phyloP scores from a whole-genome alignment of 2,113 vertebrate genomes.

The Ariopsis seemanni region DNA sequence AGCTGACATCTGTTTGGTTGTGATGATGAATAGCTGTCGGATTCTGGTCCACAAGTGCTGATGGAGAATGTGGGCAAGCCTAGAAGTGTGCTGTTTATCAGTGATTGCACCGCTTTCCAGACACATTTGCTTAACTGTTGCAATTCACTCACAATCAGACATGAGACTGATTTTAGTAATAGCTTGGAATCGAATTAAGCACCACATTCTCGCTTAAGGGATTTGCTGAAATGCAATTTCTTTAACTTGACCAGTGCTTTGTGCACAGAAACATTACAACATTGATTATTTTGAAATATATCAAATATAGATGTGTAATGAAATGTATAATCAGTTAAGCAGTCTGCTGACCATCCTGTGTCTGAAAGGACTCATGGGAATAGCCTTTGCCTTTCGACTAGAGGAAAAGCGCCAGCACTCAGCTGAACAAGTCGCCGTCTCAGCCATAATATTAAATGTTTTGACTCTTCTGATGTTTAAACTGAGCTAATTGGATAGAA shows the following conservation, averaged over 20 bases:
- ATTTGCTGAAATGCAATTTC: neutral
- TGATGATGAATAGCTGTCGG: constrained; percentile 15
- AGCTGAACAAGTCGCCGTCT: neutral
- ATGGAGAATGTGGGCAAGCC: neutral
- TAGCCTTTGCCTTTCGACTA: neutral
- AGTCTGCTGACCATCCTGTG: neutral
- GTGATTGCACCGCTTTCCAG: neutral
- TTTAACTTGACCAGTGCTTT: neutral
- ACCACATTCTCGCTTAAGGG: neutral
- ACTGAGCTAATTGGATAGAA: neutral
- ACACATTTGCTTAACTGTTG: constrained; percentile 12
- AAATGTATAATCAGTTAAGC: neutral
- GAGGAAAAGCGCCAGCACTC: neutral
- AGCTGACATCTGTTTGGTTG: neutral
- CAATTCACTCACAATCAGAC: neutral
- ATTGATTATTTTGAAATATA: neutral
- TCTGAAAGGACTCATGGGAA: neutral
- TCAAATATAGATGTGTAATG: neutral
- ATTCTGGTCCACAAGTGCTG: constrained; percentile 16
- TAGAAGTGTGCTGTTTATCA: neutral
- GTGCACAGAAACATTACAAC: neutral
- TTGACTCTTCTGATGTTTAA: neutral
- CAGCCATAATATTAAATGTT: neutral
- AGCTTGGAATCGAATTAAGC: neutral
- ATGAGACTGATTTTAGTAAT: neutral